Base-by-base conservation (phyloP, 1,140 invertebrate species). In the Papilio polytes region DNA sequence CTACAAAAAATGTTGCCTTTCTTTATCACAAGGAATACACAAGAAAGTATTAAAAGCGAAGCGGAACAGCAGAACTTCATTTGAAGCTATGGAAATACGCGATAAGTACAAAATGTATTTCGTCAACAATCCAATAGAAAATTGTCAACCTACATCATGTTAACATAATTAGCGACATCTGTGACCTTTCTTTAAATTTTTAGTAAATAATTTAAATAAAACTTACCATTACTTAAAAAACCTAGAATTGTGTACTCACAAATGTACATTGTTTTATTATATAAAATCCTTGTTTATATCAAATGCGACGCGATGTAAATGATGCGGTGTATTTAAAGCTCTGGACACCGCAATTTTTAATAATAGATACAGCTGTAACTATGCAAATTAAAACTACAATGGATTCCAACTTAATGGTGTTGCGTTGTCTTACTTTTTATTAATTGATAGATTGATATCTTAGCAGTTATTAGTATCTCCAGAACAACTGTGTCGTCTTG, bases 81-180 rank as follows among this genome's bases (percentile, higher is more conserved):
- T 9, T 56, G 18, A 56, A 20, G 53, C 53, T n/a, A 56, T 56
- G 1, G 48, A 15, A 18, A 3, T 51, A 51, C 53, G 53, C n/a
- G 18, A 56, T 20, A 56, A 20, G 53, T 20, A 56, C 53, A 56
- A 56, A 56, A 18, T 6, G 12, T 56, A 56, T 20, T 56, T 56
- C n/a, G 53, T 56, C 53, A 56, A 56, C n/a, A 56, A n/a, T 56
- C 53, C 53, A 56, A 56, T 56, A 53, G 18, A 53, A 53, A 56
- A n/a, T 8, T 41, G 36, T 41, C 36, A 41, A 41, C 7, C 36
- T 18, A 53, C 15, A 56, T n/a, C 53, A 6, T 56, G 4, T 56
- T 10, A 56, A 53, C 48, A 51, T 51, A 51, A 51, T 3, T 53
- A 15, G 51, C 51, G 4, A 53, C 51, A 18, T 53, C n/a, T 20